Evolutionary conservation across 2,888 invertebrate species (phyloP).

Genomic region (Calliphora vomitoria): DNA sequence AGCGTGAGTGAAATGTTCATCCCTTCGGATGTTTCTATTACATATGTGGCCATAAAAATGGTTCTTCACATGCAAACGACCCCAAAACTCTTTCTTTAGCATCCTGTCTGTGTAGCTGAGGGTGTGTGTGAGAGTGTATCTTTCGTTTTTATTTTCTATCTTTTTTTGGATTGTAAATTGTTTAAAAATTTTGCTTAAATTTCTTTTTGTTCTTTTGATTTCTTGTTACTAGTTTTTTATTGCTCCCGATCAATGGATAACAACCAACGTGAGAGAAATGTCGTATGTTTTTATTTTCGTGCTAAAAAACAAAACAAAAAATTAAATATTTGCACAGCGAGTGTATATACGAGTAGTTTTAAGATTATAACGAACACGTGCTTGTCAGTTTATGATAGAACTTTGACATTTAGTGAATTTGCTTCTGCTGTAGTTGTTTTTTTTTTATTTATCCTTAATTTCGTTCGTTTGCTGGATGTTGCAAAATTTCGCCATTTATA

Average conservation of each 20-base stretch:
- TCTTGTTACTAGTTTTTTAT: slow-evolving; percentile 23
- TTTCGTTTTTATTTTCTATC: no score
- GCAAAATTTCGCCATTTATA: slow-evolving; percentile 34
- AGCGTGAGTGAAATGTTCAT: slow-evolving; percentile 66
- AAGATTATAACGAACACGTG: slow-evolving; percentile 65
- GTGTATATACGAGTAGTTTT: slow-evolving; percentile 26
- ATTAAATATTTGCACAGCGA: slow-evolving; percentile 9
- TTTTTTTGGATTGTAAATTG: slow-evolving; percentile 32
- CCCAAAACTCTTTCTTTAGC: neutral
- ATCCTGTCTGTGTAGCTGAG: slow-evolving; percentile 5
- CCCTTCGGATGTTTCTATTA: slow-evolving; percentile 57
- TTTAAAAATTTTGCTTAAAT: neutral
- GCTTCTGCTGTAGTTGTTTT: neutral
- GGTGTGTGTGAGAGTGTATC: neutral
- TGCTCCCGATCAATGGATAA: slow-evolving; percentile 65
- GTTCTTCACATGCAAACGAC: neutral
- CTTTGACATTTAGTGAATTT: slow-evolving; percentile 66
- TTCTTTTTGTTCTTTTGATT: slow-evolving; percentile 17
- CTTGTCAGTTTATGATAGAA: slow-evolving; percentile 69
- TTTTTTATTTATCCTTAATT: slow-evolving; percentile 18
- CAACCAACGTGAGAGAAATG: slow-evolving; percentile 55
- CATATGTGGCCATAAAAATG: slow-evolving; percentile 39
- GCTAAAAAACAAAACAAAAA: neutral
- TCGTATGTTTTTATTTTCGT: slow-evolving; percentile 31
- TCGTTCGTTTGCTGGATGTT: slow-evolving; percentile 5